Evolutionary conservation across 2,113 vertebrate species (phyloP).

Genomic region (Diphyllodes magnificus): DNA sequence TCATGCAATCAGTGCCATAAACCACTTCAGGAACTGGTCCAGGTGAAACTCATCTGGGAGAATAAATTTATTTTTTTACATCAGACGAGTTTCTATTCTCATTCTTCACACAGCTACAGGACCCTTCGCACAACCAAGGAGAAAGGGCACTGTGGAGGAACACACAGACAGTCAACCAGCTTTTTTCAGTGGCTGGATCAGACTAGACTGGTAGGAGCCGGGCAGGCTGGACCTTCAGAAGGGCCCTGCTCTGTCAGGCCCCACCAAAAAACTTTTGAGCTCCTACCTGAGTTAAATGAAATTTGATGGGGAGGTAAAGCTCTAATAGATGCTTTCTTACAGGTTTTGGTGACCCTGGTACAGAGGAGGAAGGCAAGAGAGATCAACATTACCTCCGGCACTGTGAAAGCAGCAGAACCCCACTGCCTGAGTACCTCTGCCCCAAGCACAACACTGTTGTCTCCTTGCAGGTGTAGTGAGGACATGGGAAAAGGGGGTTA

Average conservation of each 20-base stretch:
- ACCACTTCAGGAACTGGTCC: not conserved
- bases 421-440: not conserved
- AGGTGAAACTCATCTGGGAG: not conserved
- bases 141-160: not conserved
- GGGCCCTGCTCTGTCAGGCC: not conserved
- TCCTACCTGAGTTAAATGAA: not conserved
- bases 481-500: not conserved
- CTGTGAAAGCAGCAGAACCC: not conserved
- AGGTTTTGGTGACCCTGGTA: not conserved
- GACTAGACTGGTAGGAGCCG: not conserved
- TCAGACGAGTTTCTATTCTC: not conserved
- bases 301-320: not conserved
- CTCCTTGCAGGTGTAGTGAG: not conserved
- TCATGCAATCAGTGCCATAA: not conserved
- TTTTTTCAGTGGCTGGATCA: not conserved
- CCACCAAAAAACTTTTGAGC: not conserved
- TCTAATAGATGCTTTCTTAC: not conserved
- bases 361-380: not conserved
- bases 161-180: not conserved
- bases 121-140: not conserved
- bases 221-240: not conserved
- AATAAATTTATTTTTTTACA: not conserved
- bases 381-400: not conserved
- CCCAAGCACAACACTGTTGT: rapidly evolving
- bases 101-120: not conserved